Evolutionary conservation across 1,140 invertebrate species (phyloP).

Genomic region (Leptopilina clavipes): DNA sequence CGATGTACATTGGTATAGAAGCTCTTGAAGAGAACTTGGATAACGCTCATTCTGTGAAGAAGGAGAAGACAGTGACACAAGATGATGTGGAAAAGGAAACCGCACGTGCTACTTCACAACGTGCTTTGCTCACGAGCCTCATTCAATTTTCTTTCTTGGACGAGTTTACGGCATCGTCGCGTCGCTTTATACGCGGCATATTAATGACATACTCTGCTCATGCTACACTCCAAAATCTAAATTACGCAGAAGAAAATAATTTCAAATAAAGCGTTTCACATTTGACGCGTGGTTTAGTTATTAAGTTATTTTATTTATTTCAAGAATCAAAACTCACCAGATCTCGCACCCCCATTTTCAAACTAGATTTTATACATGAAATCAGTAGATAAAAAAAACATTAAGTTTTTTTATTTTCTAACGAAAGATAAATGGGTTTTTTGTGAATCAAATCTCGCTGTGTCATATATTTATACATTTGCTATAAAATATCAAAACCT

Average conservation of each 20-base stretch:
- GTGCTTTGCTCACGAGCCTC: constrained; percentile 39
- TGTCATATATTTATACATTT: too few species aligned
- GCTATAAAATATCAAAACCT: too few species aligned
- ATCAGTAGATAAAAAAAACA: too few species aligned
- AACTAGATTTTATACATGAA: too few species aligned
- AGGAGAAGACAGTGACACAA: constrained; percentile 36
- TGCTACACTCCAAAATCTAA: constrained; percentile 26
- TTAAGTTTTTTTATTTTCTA: too few species aligned
- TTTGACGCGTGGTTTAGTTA: background rate
- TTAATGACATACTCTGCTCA: constrained; percentile 51
- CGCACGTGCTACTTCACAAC: constrained; percentile 40
- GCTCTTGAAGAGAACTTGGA: constrained; percentile 35
- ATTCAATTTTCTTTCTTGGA: constrained; percentile 64
- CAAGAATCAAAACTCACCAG: too few species aligned
- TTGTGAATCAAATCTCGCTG: too few species aligned
- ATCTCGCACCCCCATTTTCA: too few species aligned
- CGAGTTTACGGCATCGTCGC: constrained; percentile 52
- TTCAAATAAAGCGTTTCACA: background rate
- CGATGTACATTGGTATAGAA: background rate
- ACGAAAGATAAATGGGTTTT: too few species aligned
- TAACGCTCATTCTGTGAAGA: constrained; percentile 7
- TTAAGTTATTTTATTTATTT: too few species aligned
- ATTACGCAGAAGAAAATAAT: constrained; percentile 6
- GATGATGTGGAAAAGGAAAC: constrained; percentile 37
- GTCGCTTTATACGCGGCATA: constrained; percentile 56